These are phyloP conservation scores for Microplitis deprimator DNA, from an alignment of 2,888 invertebrate genomes.

Conservation along the genomic window DNA sequence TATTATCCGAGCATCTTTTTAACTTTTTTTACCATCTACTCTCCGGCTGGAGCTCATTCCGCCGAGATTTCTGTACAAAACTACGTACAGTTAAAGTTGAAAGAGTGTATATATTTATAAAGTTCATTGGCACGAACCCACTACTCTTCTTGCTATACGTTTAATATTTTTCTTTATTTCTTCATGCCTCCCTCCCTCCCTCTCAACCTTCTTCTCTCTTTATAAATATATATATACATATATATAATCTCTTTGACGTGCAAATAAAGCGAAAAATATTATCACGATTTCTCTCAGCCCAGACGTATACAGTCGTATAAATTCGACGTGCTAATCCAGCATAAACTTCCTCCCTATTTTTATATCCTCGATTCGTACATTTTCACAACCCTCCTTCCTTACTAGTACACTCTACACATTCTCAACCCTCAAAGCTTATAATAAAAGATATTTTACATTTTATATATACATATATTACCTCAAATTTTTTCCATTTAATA, in stretches of 20 bases:
- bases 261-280: conserved; percentile 35
- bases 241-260: conserved; percentile 26
- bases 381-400: neutral
- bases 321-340: conserved; percentile 30
- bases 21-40: neutral
- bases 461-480: neutral
- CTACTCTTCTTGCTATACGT: neutral
- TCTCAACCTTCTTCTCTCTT: neutral
- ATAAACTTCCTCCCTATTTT: conserved; percentile 33
- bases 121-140: conserved; percentile 35
- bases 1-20: conserved; percentile 26
- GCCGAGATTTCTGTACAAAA: too few species aligned
- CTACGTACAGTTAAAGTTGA: too few species aligned
- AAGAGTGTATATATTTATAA: conserved; percentile 9
- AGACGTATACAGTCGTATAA: conserved; percentile 25
- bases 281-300: conserved; percentile 22
- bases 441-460: conserved; percentile 1
- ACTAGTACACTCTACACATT: neutral
- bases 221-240: neutral
- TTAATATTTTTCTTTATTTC: conserved; percentile 16
- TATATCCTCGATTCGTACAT: conserved; percentile 16
- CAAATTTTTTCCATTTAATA: neutral
- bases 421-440: neutral
- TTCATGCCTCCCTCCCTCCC: neutral
- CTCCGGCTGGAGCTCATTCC: too few species aligned